phyloP scores from a whole-genome alignment of 1,140 invertebrate species.

The Globodera rostochiensis region DNA sequence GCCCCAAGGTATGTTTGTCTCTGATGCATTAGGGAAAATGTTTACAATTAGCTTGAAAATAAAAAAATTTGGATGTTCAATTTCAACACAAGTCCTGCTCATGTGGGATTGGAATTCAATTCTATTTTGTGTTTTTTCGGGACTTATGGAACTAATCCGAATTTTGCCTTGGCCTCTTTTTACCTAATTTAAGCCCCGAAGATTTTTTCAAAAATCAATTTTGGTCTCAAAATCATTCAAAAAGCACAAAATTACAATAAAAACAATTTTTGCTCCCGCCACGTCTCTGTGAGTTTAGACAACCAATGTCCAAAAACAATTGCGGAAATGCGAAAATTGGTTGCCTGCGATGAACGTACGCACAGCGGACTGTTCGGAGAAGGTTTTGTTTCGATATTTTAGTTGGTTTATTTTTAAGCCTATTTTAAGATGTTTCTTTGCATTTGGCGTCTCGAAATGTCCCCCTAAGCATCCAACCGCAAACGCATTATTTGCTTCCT shows the following conservation, averaged over 20 bases:
- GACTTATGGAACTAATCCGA: too few species aligned
- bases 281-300: background rate
- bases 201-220: background rate
- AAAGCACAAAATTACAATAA: too few species aligned
- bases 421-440: background rate
- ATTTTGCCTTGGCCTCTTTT: too few species aligned
- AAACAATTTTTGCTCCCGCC: too few species aligned
- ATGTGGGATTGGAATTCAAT: too few species aligned
- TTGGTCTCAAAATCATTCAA: too few species aligned
- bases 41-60: background rate
- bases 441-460: background rate
- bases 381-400: background rate
- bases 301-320: constrained; percentile 3
- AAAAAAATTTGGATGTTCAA: background rate
- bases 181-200: too few species aligned
- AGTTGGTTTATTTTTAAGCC: background rate
- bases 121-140: too few species aligned
- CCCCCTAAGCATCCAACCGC: background rate
- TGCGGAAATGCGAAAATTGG: constrained; percentile 7
- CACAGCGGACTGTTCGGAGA: background rate
- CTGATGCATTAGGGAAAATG: background rate
- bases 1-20: background rate
- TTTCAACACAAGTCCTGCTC: too few species aligned
- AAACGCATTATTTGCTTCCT: constrained; percentile 7
- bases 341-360: background rate